These are phyloP conservation scores for Caiman crocodilus DNA, from an alignment of 2,797 vertebrate genomes.

Conservation along the genomic window DNA sequence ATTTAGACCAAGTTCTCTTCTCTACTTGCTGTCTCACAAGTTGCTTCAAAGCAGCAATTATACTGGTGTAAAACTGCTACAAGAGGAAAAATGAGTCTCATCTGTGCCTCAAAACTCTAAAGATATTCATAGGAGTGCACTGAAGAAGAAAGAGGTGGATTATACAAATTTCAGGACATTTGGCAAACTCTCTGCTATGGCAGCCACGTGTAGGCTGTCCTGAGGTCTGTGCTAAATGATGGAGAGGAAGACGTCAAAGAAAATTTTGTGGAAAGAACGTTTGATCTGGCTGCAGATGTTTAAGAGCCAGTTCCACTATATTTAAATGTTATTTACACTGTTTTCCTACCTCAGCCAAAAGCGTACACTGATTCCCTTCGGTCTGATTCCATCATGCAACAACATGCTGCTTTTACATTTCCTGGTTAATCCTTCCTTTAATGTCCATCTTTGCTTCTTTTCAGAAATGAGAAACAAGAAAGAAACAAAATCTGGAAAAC, in stretches of 20 bases:
- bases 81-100: neutral
- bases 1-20: neutral
- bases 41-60: neutral
- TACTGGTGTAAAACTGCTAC: neutral
- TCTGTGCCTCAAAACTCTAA: neutral
- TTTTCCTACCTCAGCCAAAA: neutral
- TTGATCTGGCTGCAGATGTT: neutral
- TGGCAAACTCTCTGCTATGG: neutral
- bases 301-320: neutral
- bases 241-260: neutral
- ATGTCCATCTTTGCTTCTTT: neutral
- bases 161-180: neutral
- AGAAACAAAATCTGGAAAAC: conserved; percentile 31
- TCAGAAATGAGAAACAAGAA: neutral
- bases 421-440: neutral
- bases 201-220: conserved; percentile 15
- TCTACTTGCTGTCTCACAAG: neutral
- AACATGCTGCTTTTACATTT: conserved; percentile 3
- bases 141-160: neutral
- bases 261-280: neutral
- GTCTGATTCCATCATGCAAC: neutral
- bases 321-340: conserved; percentile 4
- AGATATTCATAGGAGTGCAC: neutral
- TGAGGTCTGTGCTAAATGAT: conserved; percentile 13
- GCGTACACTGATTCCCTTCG: neutral